A percentile compares a stretch with the other conserved stretches of the same genome.
Conservation (phyloP, 2,113 vertebrate species). For the Antechinus flavipes region DNA sequence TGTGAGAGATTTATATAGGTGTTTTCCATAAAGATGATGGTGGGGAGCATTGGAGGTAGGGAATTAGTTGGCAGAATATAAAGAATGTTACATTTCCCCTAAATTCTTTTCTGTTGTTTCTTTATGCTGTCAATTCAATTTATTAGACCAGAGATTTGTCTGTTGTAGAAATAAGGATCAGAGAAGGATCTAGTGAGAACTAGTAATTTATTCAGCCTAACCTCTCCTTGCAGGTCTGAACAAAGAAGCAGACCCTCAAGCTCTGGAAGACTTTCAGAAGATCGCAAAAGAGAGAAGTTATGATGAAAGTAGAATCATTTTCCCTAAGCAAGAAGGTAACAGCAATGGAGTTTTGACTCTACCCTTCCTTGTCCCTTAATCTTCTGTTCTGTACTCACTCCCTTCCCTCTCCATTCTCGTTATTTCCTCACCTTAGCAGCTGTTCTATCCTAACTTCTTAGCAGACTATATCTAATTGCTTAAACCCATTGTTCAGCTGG, state of each 20-base stretch:
- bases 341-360: background rate
- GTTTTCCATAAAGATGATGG: too few relatives aligned
- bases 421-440: background rate
- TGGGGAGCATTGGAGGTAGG: background rate
- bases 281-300: rapidly evolving
- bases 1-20: background rate
- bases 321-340: background rate
- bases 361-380: rapidly evolving
- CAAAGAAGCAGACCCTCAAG: rapidly evolving
- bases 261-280: background rate
- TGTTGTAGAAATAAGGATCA: background rate
- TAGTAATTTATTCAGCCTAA: background rate
- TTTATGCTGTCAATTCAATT: background rate
- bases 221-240: background rate
- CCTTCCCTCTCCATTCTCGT: background rate
- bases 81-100: rapidly evolving
- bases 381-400: background rate
- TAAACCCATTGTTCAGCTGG: background rate
- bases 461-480: background rate
- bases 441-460: background rate
- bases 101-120: background rate
- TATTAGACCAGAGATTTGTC: background rate
- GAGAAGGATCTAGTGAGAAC: rapidly evolving
- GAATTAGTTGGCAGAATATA: background rate
- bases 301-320: background rate